Conservation (phyloP, 2,113 vertebrate species). For the Chauna torquata region DNA sequence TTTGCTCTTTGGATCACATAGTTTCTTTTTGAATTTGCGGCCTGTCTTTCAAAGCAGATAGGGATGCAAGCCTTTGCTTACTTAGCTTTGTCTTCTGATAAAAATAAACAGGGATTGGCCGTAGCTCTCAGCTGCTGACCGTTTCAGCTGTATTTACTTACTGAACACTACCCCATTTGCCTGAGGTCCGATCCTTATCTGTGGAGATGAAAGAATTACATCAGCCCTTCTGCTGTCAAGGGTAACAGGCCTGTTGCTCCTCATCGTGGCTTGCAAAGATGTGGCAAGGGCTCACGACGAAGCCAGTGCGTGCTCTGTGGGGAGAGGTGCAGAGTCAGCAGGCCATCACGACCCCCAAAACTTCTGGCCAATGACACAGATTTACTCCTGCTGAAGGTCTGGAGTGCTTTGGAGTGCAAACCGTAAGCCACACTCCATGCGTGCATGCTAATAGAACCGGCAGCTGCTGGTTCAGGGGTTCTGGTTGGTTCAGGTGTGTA, state of each 20-base stretch:
- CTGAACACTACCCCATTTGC: not conserved
- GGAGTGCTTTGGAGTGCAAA: not conserved
- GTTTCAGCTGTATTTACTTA: not conserved
- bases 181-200: not conserved
- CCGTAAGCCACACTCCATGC: not conserved
- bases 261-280: not conserved
- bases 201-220: not conserved
- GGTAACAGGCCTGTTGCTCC: not conserved
- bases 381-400: not conserved
- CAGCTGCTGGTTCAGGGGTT: not conserved
- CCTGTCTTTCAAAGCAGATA: not conserved
- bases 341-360: fast-evolving
- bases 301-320: not conserved
- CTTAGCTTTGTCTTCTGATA: not conserved
- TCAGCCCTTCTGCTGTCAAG: not conserved
- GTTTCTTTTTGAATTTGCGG: not conserved
- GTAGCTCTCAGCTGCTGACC: not conserved
- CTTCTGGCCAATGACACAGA: not conserved
- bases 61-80: not conserved
- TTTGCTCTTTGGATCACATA: not conserved
- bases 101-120: not conserved
- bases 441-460: not conserved
- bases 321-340: not conserved
- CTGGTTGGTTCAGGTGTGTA: not conserved
- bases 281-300: not conserved